Evolutionary conservation across 2,797 vertebrate genomes (phyloP).

Genomic region (Fistularia tabacaria): DNA sequence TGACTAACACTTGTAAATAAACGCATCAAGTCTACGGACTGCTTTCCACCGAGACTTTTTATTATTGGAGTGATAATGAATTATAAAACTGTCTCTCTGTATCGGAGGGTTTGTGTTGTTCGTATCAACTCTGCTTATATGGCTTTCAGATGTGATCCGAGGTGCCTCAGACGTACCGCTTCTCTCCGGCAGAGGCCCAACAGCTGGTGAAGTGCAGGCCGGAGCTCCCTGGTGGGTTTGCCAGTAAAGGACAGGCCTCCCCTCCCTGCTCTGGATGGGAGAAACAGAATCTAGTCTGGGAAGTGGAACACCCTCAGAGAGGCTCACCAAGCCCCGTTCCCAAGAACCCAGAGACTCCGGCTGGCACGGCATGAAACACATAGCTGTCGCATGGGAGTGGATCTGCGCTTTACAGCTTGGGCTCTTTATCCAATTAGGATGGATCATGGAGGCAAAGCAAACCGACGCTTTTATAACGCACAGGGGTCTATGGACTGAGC

Average conservation of each 20-base stretch:
- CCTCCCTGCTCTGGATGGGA: slow-evolving; percentile 67
- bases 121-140: slow-evolving; percentile 21
- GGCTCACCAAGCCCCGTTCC: slow-evolving; percentile 70
- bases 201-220: slow-evolving; percentile 64
- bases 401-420: slow-evolving; percentile 61
- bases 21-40: no score
- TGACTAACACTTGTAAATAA: no score
- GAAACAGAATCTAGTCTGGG: slow-evolving; percentile 73
- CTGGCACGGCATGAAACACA: slow-evolving; percentile 76
- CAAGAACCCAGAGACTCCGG: slow-evolving; percentile 62
- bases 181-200: slow-evolving; percentile 31
- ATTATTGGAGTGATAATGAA: no score
- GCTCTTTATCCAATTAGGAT: slow-evolving; percentile 64
- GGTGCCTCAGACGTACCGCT: slow-evolving; percentile 38
- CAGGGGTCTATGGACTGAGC: slow-evolving; percentile 58
- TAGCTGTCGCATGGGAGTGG: slow-evolving; percentile 59
- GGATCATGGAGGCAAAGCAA: slow-evolving; percentile 60
- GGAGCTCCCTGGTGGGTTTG: slow-evolving; percentile 52
- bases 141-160: slow-evolving; percentile 27
- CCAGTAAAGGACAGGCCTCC: slow-evolving; percentile 44
- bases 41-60: no score
- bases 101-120: slow-evolving; percentile 4
- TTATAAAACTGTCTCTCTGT: no score
- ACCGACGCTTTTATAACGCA: slow-evolving; percentile 71
- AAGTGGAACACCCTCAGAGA: slow-evolving; percentile 72